These are phyloP conservation scores for Mactromeris polynyma DNA, from an alignment of 2,888 invertebrate species.

Conservation along the genomic window DNA sequence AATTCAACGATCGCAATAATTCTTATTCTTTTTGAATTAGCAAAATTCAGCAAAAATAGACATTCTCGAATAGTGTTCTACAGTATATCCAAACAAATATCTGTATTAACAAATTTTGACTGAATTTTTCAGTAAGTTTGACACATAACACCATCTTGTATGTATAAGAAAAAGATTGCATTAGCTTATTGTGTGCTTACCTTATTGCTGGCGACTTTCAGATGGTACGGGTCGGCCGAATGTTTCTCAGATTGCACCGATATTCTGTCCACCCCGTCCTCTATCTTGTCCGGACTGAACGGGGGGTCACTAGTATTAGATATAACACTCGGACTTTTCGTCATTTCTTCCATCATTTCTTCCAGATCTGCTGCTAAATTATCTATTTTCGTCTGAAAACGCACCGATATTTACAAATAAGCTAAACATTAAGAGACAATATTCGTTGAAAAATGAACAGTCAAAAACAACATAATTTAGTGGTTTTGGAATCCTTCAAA, in stretches of 20 bases:
- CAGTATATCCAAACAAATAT: too few species aligned
- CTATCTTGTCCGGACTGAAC: conserved; percentile 64
- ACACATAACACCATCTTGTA: too few species aligned
- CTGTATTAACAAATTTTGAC: too few species aligned
- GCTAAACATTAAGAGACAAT: neutral
- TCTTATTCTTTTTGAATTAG: too few species aligned
- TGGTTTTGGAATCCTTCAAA: neutral
- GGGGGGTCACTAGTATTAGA: conserved; percentile 94
- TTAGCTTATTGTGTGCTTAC: conserved; percentile 21
- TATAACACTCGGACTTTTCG: conserved; percentile 96
- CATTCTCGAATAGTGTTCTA: too few species aligned
- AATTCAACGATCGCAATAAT: too few species aligned
- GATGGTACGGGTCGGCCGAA: conserved; percentile 55
- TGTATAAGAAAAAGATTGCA: neutral
- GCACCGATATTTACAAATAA: neutral
- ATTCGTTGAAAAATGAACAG: neutral
- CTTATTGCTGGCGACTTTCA: conserved; percentile 53
- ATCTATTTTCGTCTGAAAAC: conserved; percentile 56
- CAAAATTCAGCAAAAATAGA: too few species aligned
- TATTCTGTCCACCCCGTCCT: conserved; percentile 91
- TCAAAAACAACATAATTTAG: neutral
- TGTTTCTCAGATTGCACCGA: conserved; percentile 92
- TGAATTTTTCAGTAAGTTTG: too few species aligned
- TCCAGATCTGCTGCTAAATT: conserved; percentile 60
- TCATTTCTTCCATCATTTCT: conserved; percentile 88